These are phyloP conservation scores for Dromius quadrimaculatus DNA, from an alignment of 2,888 invertebrate species.

Conservation along the genomic window DNA sequence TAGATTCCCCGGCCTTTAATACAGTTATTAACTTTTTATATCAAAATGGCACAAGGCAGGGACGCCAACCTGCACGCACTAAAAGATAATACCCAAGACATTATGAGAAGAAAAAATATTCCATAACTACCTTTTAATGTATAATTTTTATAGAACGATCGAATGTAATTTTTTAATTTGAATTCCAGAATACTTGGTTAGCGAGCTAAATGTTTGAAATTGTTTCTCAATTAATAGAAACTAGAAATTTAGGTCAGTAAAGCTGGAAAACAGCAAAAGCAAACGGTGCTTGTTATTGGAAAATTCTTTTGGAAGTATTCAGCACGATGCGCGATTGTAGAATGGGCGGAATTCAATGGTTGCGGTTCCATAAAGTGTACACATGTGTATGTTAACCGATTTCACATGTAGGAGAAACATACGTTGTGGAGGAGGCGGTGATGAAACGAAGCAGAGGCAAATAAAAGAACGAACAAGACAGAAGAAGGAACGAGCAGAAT, in stretches of 20 bases:
- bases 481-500: conserved; percentile 46
- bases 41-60: conserved; percentile 10
- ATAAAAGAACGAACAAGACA: conserved; percentile 42
- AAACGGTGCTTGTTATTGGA: no score
- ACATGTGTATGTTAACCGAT: conserved; percentile 40
- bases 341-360: neutral
- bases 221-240: no score
- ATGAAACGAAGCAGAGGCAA: conserved; percentile 8
- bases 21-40: conserved; percentile 30
- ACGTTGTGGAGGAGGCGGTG: neutral
- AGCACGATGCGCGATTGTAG: neutral
- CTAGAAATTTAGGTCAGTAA: no score
- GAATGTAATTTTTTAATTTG: no score
- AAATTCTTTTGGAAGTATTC: no score
- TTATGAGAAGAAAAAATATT: no score
- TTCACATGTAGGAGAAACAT: conserved; percentile 31
- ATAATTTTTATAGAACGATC: no score
- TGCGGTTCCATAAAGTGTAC: conserved; percentile 21
- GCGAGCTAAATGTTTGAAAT: no score
- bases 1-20: conserved; percentile 8
- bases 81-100: neutral
- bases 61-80: neutral
- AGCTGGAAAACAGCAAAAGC: no score
- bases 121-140: no score
- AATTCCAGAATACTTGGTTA: no score